Base-by-base conservation (phyloP, 2,113 vertebrate species). In the Pomatorhinus ruficollis region DNA sequence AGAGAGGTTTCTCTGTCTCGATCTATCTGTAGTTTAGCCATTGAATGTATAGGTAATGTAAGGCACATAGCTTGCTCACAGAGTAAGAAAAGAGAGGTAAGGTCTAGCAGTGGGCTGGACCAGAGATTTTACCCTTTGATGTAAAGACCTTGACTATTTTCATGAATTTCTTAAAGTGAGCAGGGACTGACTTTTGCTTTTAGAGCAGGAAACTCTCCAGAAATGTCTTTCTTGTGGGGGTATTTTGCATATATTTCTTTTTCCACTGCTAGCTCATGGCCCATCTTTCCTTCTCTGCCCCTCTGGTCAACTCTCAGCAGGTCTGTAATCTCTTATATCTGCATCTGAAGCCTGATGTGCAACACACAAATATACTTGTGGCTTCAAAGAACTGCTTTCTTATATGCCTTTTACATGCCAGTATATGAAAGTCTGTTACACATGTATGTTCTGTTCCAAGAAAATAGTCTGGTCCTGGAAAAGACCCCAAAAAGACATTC, bases 171-270 rank as follows among this genome's bases (percentile, higher is more conserved):
- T 57, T 61, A 28, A 37, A 50, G 47, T 84, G 84, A 94, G 70
- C 89, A 93, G 54, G 42, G 57, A 21, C 40, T 95, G 89, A 95
- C 71, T 83, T 94, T 90, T 44, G 18, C 23, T 89, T 89, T 90
- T 33, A 70, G 52, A 90, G 56, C 75, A 95, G 85, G 92, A 92
- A 93, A 81, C 11, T 70, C 57, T 90, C 72, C 76, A 49, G 60
- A 56, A 56, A 93, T 44, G 18, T 64, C 47, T 87, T 83, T 92
- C 68, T 93, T 88, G 52, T 90, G 85, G 54, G 64, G 20, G 24
- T 70, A 44, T 70, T 89, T 63, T 86, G 64, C 71, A 75, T 83
- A 17, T 54, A 70, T 81, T 90, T 65, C 47, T 49, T 52, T 88
- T 74, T 90, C 64, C 57, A 15, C 60, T 85, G 82, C 30, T 72